Evolutionary conservation across 2,888 invertebrate genomes (phyloP), one percentile per base, ranked within the genome.

Genomic region (Hedya salicella): DNA sequence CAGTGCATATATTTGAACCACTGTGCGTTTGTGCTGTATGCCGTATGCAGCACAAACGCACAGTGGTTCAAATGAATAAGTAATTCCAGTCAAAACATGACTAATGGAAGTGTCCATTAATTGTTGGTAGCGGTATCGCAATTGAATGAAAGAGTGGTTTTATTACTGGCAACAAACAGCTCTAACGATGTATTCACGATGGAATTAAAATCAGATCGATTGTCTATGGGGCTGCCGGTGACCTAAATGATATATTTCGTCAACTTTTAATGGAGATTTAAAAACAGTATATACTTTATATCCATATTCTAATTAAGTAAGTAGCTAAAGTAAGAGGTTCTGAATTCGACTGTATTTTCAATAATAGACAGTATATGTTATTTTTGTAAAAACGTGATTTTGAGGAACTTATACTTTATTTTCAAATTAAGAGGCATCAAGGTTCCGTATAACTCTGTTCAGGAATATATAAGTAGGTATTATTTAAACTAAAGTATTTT

Each of bases 131-230:
- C 59, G 56, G 54, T 50, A 46, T 65, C 46, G 63, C 63, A 40
- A 60, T 53, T 44, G 32, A 32, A 50, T 57, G 56, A 57, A 63
- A 63, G 63, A 63, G 62, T 40, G 49, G 36, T 63, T 65, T 65
- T 65, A 52, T 60, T 65, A 44, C 54, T 17, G 14, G n/a, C 19
- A 30, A 65, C 65, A 65, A 65, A 61, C 44, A 60, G 46, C 52
- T 46, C 65, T 65, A 65, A 65, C 52, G 65, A 65, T 46, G 59
- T 65, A 65, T 65, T 65, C 59, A 65, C 21, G 44, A 36, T 36
- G 52, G 44, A 60, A 65, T 65, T 65, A 65, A 60, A 65, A 65
- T 65, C 46, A 65, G 65, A 65, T 65, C 59, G 46, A 65, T 65
- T 65, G 65, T 65, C 44, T 60, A 64, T 57, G 42, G 50, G 13